A percentile compares a stretch with the other conserved stretches of the same genome.
Evolutionary conservation across 1,140 invertebrate genomes (phyloP).

Genomic region (Aricia agestis): DNA sequence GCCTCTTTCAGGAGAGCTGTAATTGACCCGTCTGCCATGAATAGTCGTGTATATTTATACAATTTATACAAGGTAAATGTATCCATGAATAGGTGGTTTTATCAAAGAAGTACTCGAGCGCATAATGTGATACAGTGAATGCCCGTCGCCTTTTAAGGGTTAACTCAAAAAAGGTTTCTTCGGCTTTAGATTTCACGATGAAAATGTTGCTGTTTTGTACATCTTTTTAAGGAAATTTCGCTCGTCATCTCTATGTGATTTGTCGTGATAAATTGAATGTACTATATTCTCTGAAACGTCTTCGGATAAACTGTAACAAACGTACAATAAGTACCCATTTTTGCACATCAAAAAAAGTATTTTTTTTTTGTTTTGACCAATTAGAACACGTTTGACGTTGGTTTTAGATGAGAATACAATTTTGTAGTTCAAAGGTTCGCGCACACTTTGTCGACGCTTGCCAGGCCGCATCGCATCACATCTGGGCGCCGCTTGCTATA

Average conservation of each 20-base stretch:
- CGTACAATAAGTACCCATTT: too few species aligned
- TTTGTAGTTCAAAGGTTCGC: too few species aligned
- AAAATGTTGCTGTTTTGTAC: constrained; percentile 22
- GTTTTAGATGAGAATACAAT: too few species aligned
- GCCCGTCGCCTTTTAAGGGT: constrained; percentile 45
- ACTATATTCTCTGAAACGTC: too few species aligned
- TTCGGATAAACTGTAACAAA: too few species aligned
- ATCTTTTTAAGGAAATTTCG: constrained; percentile 9
- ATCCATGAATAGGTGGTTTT: constrained; percentile 68
- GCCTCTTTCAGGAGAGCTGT: constrained; percentile 45
- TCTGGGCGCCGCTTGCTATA: too few species aligned
- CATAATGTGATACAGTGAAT: constrained; percentile 66
- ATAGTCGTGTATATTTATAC: constrained; percentile 56
- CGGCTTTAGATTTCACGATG: constrained; percentile 41
- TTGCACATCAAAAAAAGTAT: too few species aligned
- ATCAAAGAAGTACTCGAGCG: constrained; percentile 49
- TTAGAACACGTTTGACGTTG: too few species aligned
- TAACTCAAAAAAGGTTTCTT: constrained; percentile 32
- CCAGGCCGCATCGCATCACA: too few species aligned
- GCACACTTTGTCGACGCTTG: too few species aligned
- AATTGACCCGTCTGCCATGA: constrained; percentile 67
- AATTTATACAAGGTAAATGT: constrained; percentile 54
- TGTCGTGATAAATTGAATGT: too few species aligned
- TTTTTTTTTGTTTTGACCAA: too few species aligned
- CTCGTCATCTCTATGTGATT: not conserved